These are phyloP conservation scores for Parotia lawesii DNA, from an alignment of 2,113 vertebrate species.

Conservation along the genomic window DNA sequence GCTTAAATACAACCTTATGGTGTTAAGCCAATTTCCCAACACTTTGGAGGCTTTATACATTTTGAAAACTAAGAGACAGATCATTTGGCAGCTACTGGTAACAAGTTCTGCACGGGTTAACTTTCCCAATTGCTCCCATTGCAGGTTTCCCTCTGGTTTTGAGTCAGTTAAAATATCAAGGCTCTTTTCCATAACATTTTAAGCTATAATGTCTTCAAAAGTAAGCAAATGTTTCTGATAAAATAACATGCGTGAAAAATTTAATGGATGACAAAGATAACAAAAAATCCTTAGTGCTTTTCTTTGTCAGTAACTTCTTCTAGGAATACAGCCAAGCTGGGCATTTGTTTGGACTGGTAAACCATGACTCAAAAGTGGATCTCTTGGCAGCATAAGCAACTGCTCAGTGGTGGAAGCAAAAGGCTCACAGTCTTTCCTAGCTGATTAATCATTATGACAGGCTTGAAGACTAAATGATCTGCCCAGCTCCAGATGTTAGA, in stretches of 20 bases:
- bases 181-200: neutral
- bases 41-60: neutral
- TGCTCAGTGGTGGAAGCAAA: neutral
- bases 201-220: slow-evolving; percentile 4
- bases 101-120: neutral
- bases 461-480: slow-evolving; percentile 12
- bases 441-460: slow-evolving; percentile 40
- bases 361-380: neutral
- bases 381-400: neutral
- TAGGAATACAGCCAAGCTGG: neutral
- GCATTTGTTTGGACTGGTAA: slow-evolving; percentile 11
- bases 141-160: neutral
- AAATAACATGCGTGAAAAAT: neutral
- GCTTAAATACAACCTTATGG: neutral
- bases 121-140: neutral
- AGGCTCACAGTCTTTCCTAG: neutral
- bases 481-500: slow-evolving; percentile 13
- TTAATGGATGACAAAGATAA: slow-evolving; percentile 2
- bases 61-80: neutral
- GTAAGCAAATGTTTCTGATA: slow-evolving; percentile 24
- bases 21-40: neutral
- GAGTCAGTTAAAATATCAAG: slow-evolving; percentile 8
- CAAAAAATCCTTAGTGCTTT: slow-evolving; percentile 4
- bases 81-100: neutral
- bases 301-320: slow-evolving; percentile 9